Evolutionary conservation across 2,888 invertebrate genomes (phyloP).

Genomic region (Caenorhabditis auriculariae): DNA sequence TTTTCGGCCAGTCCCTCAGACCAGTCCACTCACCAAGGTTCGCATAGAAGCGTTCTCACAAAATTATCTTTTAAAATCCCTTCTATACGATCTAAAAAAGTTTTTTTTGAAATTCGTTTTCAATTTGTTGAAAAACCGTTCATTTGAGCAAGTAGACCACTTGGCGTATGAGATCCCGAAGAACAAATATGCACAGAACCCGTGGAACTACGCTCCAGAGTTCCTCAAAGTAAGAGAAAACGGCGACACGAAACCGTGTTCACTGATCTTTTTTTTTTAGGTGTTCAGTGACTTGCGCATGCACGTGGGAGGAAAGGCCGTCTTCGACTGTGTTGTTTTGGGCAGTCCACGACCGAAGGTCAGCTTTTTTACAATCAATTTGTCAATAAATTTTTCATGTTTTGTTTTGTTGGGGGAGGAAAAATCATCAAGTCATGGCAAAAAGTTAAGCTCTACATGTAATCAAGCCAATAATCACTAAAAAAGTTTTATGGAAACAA

Average conservation of each 20-base stretch:
- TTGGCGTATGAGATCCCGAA: slow-evolving; percentile 62
- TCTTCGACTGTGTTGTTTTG: slow-evolving; percentile 62
- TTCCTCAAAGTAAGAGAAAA: slow-evolving; percentile 48
- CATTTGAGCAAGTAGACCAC: slow-evolving; percentile 63
- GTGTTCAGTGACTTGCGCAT: slow-evolving; percentile 57
- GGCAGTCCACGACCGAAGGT: slow-evolving; percentile 61
- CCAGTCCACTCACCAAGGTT: slow-evolving; percentile 56
- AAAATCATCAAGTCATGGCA: too few species aligned
- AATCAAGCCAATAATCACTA: too few species aligned
- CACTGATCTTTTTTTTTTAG: slow-evolving; percentile 19
- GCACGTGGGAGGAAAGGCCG: slow-evolving; percentile 55
- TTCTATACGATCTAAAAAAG: not conserved
- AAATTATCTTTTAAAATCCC: not conserved
- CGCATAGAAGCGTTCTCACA: not conserved
- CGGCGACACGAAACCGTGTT: not conserved
- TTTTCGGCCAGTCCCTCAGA: slow-evolving; percentile 46
- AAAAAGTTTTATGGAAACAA: too few species aligned
- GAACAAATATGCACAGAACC: slow-evolving; percentile 61
- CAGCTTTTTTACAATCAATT: not conserved
- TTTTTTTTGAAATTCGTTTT: not conserved
- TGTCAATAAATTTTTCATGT: not conserved
- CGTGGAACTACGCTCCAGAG: slow-evolving; percentile 62
- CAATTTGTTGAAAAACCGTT: not conserved
- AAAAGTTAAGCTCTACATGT: too few species aligned
- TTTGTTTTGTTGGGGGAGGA: not conserved